Evolutionary conservation across 2,888 invertebrate species (phyloP), one percentile per base, ranked within the genome.

Genomic region (Dicyrtomina minuta): DNA sequence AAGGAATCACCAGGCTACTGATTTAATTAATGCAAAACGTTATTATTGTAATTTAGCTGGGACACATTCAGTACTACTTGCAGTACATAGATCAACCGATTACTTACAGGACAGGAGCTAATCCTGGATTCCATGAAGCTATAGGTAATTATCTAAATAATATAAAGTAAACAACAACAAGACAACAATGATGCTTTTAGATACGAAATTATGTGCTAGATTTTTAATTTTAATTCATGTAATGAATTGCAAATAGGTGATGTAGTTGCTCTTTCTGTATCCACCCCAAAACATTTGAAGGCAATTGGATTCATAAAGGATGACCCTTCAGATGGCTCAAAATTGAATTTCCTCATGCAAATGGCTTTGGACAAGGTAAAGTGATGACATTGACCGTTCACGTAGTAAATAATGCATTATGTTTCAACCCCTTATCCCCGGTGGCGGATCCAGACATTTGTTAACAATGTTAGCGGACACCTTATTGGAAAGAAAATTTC

Each of bases 311-410:
- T 93, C 4, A 87, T 89, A 72, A 83, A 88, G 53, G 81, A 82
- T 58, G 81, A 81, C 71, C 53, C 68, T 1, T 66, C 67, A 15
- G 24, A 53, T 26, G 81, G 90, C 81, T 86, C 86, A 0, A 88
- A 88, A 78, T 89, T 91, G 79, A 92, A 92, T 79, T 91, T 89
- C 80, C 83, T 92, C 26, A 87, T 92, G 87, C 84, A 86, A 20
- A 88, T 90, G 87, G 92, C 92, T 0, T 80, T 92, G 74, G 88
- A 89, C 79, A 92, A 92, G 82, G 76, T 76, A 46, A 53, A n/a
- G n/a, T n/a, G n/a, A n/a, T n/a, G n/a, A n/a, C n/a, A n/a, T n/a
- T n/a, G n/a, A n/a, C n/a, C n/a, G n/a, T n/a, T n/a, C n/a, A n/a
- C n/a, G n/a, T n/a, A n/a, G n/a, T n/a, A n/a, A n/a, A n/a, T n/a